phyloP scores from a whole-genome alignment of 2,797 vertebrate species.

The Oreortyx pictus region DNA sequence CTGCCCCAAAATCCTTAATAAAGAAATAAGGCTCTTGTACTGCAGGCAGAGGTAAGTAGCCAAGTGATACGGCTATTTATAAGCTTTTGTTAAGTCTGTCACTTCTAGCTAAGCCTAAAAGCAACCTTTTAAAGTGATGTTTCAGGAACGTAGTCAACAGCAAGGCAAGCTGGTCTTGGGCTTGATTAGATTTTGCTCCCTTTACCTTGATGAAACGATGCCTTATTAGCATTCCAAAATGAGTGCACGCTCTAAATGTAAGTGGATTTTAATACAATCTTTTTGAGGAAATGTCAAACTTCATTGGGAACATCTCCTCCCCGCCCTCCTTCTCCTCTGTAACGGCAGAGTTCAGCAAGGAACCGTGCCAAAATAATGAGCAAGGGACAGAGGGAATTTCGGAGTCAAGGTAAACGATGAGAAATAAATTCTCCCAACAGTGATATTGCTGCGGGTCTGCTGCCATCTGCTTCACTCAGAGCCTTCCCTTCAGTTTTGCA shows the following conservation, averaged over 20 bases:
- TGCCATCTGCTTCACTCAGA: neutral
- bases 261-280: conserved; percentile 81
- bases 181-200: conserved; percentile 75
- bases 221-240: conserved; percentile 80
- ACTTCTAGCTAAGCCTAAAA: conserved; percentile 62
- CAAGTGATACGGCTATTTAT: conserved; percentile 48
- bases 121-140: conserved; percentile 65
- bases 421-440: conserved; percentile 5
- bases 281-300: conserved; percentile 79
- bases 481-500: neutral
- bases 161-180: conserved; percentile 32
- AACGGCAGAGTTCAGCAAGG: conserved; percentile 75
- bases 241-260: conserved; percentile 73
- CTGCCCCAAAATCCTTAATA: conserved; percentile 2
- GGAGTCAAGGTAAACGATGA: conserved; percentile 71
- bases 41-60: conserved; percentile 29
- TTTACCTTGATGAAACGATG: conserved; percentile 78
- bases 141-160: conserved; percentile 58
- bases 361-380: conserved; percentile 69
- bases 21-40: conserved; percentile 33
- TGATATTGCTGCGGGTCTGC: neutral
- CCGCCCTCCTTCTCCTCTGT: neutral
- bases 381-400: conserved; percentile 57
- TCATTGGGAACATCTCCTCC: conserved; percentile 50
- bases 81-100: conserved; percentile 63